A percentile compares a stretch with the other conserved stretches of the same genome.
Conservation (phyloP, 2,888 invertebrate genomes). For the Elysia crispata region DNA sequence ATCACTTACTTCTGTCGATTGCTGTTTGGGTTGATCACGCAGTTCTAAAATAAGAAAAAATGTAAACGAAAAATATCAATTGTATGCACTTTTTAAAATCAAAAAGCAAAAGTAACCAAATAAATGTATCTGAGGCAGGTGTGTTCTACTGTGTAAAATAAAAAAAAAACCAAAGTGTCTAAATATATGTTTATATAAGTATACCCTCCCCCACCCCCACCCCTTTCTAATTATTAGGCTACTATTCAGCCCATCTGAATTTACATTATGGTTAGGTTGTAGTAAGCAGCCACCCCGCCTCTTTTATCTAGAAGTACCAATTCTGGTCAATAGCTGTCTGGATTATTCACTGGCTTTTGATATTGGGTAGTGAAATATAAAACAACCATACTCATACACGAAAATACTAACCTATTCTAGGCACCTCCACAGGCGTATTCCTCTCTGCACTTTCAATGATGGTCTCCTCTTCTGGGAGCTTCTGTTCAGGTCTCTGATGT, state of each 20-base stretch:
- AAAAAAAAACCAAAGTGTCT: neutral
- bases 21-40: conserved; percentile 9
- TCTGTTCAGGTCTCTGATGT: conserved; percentile 3
- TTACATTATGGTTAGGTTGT: conserved; percentile 9
- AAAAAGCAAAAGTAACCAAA: conserved; percentile 9
- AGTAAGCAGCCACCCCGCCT: conserved; percentile 4
- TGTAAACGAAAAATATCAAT: conserved; percentile 3
- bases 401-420: conserved; percentile 4
- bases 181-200: conserved; percentile 1
- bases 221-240: conserved; percentile 4
- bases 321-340: conserved; percentile 9
- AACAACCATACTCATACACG: conserved; percentile 4
- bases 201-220: conserved; percentile 1
- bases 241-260: conserved; percentile 9
- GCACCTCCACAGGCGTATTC: conserved; percentile 4
- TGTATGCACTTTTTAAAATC: conserved; percentile 3
- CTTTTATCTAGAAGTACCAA: conserved; percentile 1
- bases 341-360: conserved; percentile 4
- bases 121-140: conserved; percentile 9
- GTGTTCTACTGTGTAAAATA: conserved; percentile 4
- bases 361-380: conserved; percentile 9
- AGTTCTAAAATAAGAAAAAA: conserved; percentile 4
- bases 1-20: conserved; percentile 3
- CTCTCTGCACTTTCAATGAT: conserved; percentile 9
- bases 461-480: conserved; percentile 21